Percentiles rank a stretch among this genome's conserved stretches.
These are phyloP conservation scores for Lypha dubia DNA, from an alignment of 2,888 invertebrate species.

Conservation along the genomic window DNA sequence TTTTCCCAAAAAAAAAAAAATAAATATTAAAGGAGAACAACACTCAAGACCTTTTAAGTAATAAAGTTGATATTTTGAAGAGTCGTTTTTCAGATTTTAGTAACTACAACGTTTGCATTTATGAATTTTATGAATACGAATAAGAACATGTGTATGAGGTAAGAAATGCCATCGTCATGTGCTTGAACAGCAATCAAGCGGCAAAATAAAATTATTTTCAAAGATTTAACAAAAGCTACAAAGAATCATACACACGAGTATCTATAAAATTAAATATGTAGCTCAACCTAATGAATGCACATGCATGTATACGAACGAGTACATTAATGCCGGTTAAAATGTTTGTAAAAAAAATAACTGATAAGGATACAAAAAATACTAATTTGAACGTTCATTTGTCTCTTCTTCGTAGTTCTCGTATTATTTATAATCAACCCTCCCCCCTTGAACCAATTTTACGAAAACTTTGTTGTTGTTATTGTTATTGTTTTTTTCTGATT, in stretches of 20 bases:
- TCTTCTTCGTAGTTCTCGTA: neutral
- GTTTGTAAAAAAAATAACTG: constrained; percentile 23
- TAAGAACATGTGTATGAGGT: neutral
- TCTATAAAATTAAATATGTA: neutral
- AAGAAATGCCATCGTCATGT: constrained; percentile 22
- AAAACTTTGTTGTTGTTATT: constrained; percentile 16
- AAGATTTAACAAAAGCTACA: constrained; percentile 4
- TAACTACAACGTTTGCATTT: constrained; percentile 8
- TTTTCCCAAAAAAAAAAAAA: constrained; percentile 5
- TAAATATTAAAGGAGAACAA: constrained; percentile 42
- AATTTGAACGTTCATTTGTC: neutral
- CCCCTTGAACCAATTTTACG: constrained; percentile 7
- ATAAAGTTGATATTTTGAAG: neutral
- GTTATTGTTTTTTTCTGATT: neutral
- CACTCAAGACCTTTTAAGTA: neutral
- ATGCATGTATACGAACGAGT: neutral
- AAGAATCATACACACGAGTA: no score
- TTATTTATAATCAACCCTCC: constrained; percentile 8
- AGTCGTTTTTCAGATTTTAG: constrained; percentile 5
- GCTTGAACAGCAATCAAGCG: neutral
- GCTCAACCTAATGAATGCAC: no score
- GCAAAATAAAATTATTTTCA: constrained; percentile 19
- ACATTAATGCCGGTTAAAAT: neutral
- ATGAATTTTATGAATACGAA: constrained; percentile 25
- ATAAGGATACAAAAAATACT: constrained; percentile 40